Conservation (phyloP, 2,797 vertebrate species). For the Pygocentrus nattereri region DNA sequence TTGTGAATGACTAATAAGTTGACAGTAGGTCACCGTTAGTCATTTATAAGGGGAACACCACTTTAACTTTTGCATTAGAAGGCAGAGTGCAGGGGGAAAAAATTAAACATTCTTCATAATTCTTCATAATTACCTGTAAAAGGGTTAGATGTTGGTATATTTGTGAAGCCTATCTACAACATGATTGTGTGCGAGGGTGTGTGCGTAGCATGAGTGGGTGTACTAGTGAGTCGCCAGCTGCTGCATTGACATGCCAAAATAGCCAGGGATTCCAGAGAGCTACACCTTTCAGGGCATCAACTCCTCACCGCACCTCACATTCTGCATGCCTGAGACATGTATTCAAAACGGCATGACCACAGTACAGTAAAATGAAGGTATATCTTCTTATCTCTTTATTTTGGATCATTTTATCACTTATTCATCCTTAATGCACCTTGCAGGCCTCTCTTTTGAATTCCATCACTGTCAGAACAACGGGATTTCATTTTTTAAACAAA, state of each 20-base stretch:
- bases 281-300: constrained; percentile 74
- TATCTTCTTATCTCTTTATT: not conserved
- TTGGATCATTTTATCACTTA: no score
- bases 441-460: no score
- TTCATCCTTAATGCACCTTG: not conserved
- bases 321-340: constrained; percentile 3
- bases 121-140: not conserved
- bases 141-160: not conserved
- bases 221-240: constrained; percentile 74
- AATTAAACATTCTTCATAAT: not conserved
- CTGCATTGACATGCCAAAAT: constrained; percentile 71
- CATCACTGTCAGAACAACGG: no score
- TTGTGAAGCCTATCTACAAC: not conserved
- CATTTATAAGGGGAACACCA: not conserved
- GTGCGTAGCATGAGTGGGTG: constrained; percentile 4
- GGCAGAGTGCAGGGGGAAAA: not conserved
- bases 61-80: not conserved
- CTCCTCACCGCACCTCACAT: constrained; percentile 40
- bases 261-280: constrained; percentile 74
- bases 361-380: not conserved
- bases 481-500: no score
- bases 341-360: not conserved
- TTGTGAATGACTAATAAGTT: not conserved
- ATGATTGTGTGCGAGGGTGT: not conserved
- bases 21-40: not conserved